Conservation (phyloP, 2,888 invertebrate genomes). For the Lepidocyrtoides sp. region DNA sequence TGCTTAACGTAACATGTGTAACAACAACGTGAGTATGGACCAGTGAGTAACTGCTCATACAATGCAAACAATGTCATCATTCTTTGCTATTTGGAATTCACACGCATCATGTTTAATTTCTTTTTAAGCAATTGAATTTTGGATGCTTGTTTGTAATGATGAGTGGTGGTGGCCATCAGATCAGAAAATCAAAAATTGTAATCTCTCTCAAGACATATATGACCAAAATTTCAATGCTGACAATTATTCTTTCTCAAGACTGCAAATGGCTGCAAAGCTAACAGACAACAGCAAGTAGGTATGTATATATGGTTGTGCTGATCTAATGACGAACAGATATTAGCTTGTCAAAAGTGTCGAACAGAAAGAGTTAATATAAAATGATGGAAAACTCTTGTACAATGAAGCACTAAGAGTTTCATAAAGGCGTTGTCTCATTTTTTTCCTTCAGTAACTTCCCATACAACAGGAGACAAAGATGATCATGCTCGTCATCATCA, state of each 20-base stretch:
- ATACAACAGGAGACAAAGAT: not conserved
- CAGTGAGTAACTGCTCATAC: too few species aligned
- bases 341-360: too few species aligned
- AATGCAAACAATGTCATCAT: too few species aligned
- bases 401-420: conserved; percentile 14
- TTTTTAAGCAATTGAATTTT: too few species aligned
- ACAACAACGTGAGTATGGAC: conserved; percentile 25
- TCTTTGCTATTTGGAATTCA: too few species aligned
- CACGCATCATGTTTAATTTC: too few species aligned
- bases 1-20: too few species aligned
- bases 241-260: not conserved
- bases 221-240: conserved; percentile 18
- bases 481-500: conserved; percentile 33
- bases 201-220: not conserved
- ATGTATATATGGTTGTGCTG: not conserved
- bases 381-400: conserved; percentile 42
- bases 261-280: not conserved
- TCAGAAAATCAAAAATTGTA: too few species aligned
- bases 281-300: not conserved
- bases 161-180: too few species aligned
- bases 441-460: conserved; percentile 48
- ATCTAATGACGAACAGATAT: conserved; percentile 22
- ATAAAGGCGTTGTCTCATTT: conserved; percentile 67
- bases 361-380: not conserved
- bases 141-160: too few species aligned